Base-by-base conservation (phyloP, 1,140 invertebrate species). In the Drosophila nigrodunni region DNA sequence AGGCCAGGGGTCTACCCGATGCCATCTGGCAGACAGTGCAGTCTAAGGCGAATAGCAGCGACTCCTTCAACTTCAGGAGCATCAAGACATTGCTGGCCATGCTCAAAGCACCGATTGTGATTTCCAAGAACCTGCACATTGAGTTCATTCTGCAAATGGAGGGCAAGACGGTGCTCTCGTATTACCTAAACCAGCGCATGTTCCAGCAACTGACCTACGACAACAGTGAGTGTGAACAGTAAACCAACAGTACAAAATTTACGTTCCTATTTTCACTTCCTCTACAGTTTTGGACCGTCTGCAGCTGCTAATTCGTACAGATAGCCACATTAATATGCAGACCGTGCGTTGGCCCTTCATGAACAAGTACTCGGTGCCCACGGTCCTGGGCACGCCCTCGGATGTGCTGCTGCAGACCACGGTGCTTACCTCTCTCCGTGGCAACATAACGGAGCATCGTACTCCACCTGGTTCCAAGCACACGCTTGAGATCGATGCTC, bases 141-240 rank as follows among this genome's bases (percentile, higher is more conserved):
- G 94, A 95, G 82, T 88, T 95, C 30, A 94, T 95, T 57, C 81
- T 94, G 11, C 93, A 94, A 78, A 92, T 94, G 82, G 94, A 95
- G 83, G 93, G 93, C 50, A 94, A 94, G 78, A 93, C 94, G 18
- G 93, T 95, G 35, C 83, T 94, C 4, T 94, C 94, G n/a, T 92
- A 94, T 67, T 93, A 94, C 74, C 90, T 94, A 34, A 95, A 95
- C 77, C 92, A 93, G 71, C 93, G 94, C 35, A 94, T 93, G 70
- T 94, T 95, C 65, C 77, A 92, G 13, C 93, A 93, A 49, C 65
- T 92, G 65, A 92, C 91, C 69, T 92, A 92, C 35, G 81, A 89
- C 10, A 91, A 92, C 46, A 80, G 92, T 92, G 57, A 92, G 90
- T 93, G 47, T 0, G 21, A 7, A 9, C 1, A 21, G 5, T 54